Base-by-base conservation (phyloP, 1,140 invertebrate genomes). In the Chrysopa pallens region DNA sequence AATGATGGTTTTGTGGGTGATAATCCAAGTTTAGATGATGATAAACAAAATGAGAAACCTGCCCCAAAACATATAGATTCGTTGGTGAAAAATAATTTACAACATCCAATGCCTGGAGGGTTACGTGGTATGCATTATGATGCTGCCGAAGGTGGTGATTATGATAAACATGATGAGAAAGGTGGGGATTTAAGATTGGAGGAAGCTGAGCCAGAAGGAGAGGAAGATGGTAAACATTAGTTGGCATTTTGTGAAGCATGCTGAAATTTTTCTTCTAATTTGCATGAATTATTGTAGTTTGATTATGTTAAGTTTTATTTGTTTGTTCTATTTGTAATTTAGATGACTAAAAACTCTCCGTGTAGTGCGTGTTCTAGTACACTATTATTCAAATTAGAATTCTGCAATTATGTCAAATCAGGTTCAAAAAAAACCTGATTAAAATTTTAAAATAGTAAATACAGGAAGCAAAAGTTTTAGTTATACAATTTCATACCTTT, bases 191-290 rank as follows among this genome's bases (percentile, higher is more conserved):
- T 41, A 31, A 28, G 29, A 7, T 29, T 41, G 8, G 48, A 51
- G 37, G 49, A 48, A 15, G 42, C 39, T 9, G 44, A 50, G 29
- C 35, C 50, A 15, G 51, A 54, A 42, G 52, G 51, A 27, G 44
- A 48, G 35, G 48, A 49, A 35, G 51, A 46, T 12, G 47, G 31
- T 7, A 48, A 50, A 46, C 48, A 50, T 42, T 47, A 46, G 48
- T 41, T 43, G 48, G 12, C 42, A 28, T 15, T 36, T 42, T 36
- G 12, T 42, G n/a, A 8, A 28, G 7, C 8, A 43, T 14, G 12
- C 6, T 7, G 2, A 15, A 43, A 46, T 42, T 44, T 31, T 39
- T 36, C 3, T 35, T 44, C 27, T 31, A 44, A 29, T 43, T 42
- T 17, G 11, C 39, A 29, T n/a, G 29, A 40, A 40, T 36, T 39